Evolutionary conservation across 2,888 invertebrate genomes (phyloP), one percentile per base, ranked within the genome.

Genomic region (Mimumesa dahlbomi): DNA sequence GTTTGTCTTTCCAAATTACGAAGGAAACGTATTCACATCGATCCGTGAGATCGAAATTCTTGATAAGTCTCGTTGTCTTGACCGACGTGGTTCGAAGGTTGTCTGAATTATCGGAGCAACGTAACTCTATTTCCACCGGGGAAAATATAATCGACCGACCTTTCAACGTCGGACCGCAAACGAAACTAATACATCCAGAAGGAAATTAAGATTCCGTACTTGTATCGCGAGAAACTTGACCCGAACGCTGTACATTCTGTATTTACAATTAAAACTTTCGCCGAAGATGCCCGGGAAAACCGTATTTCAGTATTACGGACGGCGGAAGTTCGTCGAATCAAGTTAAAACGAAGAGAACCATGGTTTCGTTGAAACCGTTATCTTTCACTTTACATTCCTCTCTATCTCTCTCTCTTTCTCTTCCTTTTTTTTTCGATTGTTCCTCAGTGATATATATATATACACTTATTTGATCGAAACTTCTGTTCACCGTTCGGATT

Each of bases 261-360:
- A 19, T 14, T 42, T 19, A 42, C 11, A 18, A 42, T 42, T 13
- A 42, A 42, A 42, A 42, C 16, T 42, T 42, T 42, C 16, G 5
- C 40, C 14, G 16, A 5, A 16, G 3, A 14, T 5, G 16, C 5
- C 34, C 40, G 13, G 16, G n/a, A 16, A 16, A 42, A 19, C 4
- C 40, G 40, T 42, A 42, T 42, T 42, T 42, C 11, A 42, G 16
- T 16, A 16, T 42, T 11, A 42, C 5, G 16, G 16, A 16, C 40
- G 18, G 11, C n/a, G n/a, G 11, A 42, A 16, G 16, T 42, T 42
- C 3, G 40, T 18, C 7, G 16, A 13, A 9, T 42, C 40, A 7
- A 2, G 7, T 3, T 13, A 16, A 16, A 16, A 16, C 16, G 1
- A 16, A 16, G 40, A 16, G 16, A 42, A 19, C 4, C 6, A 11